phyloP scores from a whole-genome alignment of 2,888 invertebrate genomes.

The Drymonia ruficornis region DNA sequence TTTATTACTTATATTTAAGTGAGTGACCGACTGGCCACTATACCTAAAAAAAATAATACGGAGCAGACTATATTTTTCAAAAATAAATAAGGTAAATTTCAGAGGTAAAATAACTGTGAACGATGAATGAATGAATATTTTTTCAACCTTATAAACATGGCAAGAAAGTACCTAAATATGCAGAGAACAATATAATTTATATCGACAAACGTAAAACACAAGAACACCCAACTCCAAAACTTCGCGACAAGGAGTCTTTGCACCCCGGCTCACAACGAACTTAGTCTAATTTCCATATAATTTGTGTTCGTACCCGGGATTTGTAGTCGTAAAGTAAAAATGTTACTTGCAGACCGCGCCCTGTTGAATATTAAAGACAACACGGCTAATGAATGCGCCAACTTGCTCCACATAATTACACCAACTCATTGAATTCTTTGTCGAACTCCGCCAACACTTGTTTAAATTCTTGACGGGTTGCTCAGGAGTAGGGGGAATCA shows the following conservation, averaged over 20 bases:
- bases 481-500: constrained; percentile 37
- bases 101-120: too few species aligned
- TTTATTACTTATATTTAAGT: too few species aligned
- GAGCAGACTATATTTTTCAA: too few species aligned
- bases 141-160: too few species aligned
- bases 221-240: constrained; percentile 24
- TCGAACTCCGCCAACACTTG: constrained; percentile 55
- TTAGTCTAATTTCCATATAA: constrained; percentile 71
- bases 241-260: constrained; percentile 40
- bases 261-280: constrained; percentile 52
- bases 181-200: too few species aligned
- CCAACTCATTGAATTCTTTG: constrained; percentile 73
- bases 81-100: too few species aligned
- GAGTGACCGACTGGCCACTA: too few species aligned
- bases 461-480: constrained; percentile 60
- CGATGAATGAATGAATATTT: too few species aligned
- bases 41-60: too few species aligned
- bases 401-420: constrained; percentile 73
- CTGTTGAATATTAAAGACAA: constrained; percentile 76
- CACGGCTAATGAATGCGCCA: constrained; percentile 69
- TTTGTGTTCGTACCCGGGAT: constrained; percentile 62
- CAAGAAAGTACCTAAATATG: too few species aligned
- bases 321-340: constrained; percentile 62
- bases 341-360: constrained; percentile 53
- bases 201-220: constrained; percentile 6